Percentiles rank a stretch among this genome's conserved stretches.
These are phyloP conservation scores for Zaprionus inermis DNA, from an alignment of 1,140 invertebrate genomes.

Conservation along the genomic window DNA sequence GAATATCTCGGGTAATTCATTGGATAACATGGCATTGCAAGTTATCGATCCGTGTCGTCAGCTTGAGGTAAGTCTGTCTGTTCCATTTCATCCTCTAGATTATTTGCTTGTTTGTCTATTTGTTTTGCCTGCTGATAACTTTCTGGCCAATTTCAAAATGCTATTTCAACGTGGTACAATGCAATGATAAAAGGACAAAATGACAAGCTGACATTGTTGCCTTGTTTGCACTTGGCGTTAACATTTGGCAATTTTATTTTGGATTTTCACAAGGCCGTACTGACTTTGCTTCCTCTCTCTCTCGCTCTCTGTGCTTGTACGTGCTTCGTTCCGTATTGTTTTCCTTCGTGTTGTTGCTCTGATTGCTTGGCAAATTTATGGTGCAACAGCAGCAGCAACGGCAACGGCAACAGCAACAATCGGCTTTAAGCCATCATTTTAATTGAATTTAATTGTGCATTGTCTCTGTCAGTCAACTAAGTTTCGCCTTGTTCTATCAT, in stretches of 20 bases:
- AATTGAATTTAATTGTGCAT: slow-evolving; percentile 80
- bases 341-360: slow-evolving; percentile 19
- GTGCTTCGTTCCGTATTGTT: slow-evolving; percentile 32
- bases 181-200: slow-evolving; percentile 38
- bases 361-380: slow-evolving; percentile 54
- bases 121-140: slow-evolving; percentile 40
- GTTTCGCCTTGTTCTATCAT: slow-evolving; percentile 32
- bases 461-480: slow-evolving; percentile 54
- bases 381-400: slow-evolving; percentile 14
- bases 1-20: slow-evolving; percentile 86
- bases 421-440: slow-evolving; percentile 78
- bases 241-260: slow-evolving; percentile 46
- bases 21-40: slow-evolving; percentile 83
- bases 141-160: slow-evolving; percentile 68
- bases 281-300: slow-evolving; percentile 18
- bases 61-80: slow-evolving; percentile 74
- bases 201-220: slow-evolving; percentile 40
- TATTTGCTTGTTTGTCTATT: slow-evolving; percentile 7
- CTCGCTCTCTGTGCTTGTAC: slow-evolving; percentile 39
- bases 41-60: slow-evolving; percentile 81
- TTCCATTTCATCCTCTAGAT: not conserved
- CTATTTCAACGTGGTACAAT: slow-evolving; percentile 51
- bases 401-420: slow-evolving; percentile 43
- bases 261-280: slow-evolving; percentile 35
- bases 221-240: slow-evolving; percentile 58